Conservation (phyloP, 2,113 vertebrate genomes). For the Spermophilus dauricus region DNA sequence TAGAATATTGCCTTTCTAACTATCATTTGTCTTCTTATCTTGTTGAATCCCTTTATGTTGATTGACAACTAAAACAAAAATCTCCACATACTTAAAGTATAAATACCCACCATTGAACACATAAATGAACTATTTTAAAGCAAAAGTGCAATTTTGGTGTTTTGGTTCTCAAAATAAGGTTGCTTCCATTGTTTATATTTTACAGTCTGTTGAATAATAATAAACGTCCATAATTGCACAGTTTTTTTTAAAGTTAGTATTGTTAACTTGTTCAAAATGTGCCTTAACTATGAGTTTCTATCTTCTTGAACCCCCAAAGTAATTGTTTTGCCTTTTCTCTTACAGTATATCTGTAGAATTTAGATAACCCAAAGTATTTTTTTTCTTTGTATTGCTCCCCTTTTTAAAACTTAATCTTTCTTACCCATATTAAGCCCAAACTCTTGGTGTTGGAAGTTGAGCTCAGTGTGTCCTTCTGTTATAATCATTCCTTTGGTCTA, state of each 20-base stretch:
- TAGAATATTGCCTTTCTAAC: neutral
- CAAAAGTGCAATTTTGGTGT: conserved; percentile 15
- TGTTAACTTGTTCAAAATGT: neutral
- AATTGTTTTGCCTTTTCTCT: neutral
- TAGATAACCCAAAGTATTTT: neutral
- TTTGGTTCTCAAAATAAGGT: conserved; percentile 15
- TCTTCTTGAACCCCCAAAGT: neutral
- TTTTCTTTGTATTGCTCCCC: neutral
- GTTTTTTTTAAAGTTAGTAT: conserved; percentile 23
- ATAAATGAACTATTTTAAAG: conserved; percentile 36
- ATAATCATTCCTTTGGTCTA: neutral
- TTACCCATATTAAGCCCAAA: neutral
- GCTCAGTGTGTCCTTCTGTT: neutral
- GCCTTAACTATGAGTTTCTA: neutral
- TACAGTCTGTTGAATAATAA: neutral
- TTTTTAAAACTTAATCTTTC: neutral
- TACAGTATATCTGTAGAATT: neutral
- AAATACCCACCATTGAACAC: neutral
- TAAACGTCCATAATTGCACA: neutral
- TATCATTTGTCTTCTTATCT: neutral
- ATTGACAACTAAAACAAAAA: neutral
- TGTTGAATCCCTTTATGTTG: conserved; percentile 1
- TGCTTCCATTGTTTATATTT: neutral
- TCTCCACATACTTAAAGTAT: neutral
- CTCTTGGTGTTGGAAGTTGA: neutral